Conservation (phyloP, 2,797 vertebrate genomes). For the Nasua narica region DNA sequence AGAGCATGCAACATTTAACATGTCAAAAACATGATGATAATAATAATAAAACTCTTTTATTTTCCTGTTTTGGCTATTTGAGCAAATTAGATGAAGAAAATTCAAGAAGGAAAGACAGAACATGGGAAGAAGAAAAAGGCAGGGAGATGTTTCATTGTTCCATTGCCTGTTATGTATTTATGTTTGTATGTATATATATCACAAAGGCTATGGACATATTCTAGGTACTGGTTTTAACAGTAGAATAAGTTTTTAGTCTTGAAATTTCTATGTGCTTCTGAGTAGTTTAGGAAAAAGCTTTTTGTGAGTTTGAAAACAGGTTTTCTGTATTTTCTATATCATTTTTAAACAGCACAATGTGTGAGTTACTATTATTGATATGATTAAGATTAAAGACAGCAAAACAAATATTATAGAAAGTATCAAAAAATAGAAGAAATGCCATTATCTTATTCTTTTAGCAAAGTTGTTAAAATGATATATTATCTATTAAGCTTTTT, state of each 20-base stretch:
- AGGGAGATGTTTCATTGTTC: background rate
- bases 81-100: background rate
- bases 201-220: background rate
- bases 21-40: background rate
- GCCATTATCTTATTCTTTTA: background rate
- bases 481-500: background rate
- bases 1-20: background rate
- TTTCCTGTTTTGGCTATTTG: background rate
- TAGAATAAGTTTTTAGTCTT: background rate
- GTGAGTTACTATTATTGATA: background rate
- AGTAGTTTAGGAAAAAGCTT: background rate
- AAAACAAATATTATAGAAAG: background rate
- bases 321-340: background rate
- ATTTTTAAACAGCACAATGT: slow-evolving; percentile 1
- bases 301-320: background rate
- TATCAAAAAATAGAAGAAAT: background rate
- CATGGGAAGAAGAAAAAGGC: background rate
- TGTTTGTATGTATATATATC: background rate
- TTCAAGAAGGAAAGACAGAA: background rate
- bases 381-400: background rate
- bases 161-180: background rate
- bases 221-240: background rate
- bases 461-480: slow-evolving; percentile 2
- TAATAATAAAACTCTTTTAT: background rate
- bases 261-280: background rate